phyloP scores from a whole-genome alignment of 2,888 invertebrate genomes.

The Troides aeacus region DNA sequence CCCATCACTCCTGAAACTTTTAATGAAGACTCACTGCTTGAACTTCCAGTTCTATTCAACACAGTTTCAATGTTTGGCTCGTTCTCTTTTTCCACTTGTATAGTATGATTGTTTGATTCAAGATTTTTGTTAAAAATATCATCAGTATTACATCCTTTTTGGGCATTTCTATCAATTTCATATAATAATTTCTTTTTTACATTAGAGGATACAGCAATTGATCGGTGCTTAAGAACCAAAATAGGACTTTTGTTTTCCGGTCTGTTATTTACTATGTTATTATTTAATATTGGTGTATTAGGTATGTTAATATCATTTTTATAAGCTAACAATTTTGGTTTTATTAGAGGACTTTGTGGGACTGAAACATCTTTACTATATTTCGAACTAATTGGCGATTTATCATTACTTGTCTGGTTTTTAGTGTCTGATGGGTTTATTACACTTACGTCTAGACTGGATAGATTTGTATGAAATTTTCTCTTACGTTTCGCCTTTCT shows the following conservation, averaged over 20 bases:
- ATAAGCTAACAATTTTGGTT: constrained; percentile 31
- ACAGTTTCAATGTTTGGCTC: not conserved
- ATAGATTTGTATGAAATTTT: constrained; percentile 48
- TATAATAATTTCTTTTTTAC: constrained; percentile 53
- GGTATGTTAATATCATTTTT: constrained; percentile 24
- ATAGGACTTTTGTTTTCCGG: constrained; percentile 52
- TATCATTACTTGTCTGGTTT: constrained; percentile 31
- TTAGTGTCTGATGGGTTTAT: constrained; percentile 39
- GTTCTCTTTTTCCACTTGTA: not conserved
- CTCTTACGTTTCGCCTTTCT: constrained; percentile 61
- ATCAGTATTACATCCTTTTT: not conserved
- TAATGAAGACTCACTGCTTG: not conserved
- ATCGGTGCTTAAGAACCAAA: constrained; percentile 43
- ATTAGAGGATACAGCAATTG: constrained; percentile 41
- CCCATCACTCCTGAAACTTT: not conserved
- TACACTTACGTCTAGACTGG: constrained; percentile 57
- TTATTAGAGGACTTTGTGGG: constrained; percentile 40
- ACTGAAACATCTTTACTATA: not conserved
- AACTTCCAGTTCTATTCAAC: not conserved
- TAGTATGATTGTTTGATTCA: not conserved
- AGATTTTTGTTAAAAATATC: not conserved
- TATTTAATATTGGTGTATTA: constrained; percentile 47
- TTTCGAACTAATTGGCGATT: constrained; percentile 43
- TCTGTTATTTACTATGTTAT: constrained; percentile 20
- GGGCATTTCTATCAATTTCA: not conserved